phyloP scores from a whole-genome alignment of 2,113 vertebrate species.

The Xenopus laevis region DNA sequence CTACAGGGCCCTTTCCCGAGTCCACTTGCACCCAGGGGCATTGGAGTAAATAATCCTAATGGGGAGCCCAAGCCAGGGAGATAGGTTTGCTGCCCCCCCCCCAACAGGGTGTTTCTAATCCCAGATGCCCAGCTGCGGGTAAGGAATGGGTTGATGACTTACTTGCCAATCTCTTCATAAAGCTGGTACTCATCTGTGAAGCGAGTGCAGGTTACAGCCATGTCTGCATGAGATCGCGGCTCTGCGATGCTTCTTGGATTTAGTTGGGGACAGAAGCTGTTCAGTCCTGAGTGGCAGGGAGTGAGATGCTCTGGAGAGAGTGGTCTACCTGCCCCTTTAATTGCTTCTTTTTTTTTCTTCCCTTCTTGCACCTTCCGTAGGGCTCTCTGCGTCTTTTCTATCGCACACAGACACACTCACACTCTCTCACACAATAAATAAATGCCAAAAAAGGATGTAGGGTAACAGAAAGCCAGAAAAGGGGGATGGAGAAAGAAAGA shows the following conservation, averaged over 20 bases:
- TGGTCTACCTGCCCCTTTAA: slow-evolving; percentile 25
- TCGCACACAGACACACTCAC: neutral
- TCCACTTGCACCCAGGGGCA: neutral
- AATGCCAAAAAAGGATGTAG: slow-evolving; percentile 32
- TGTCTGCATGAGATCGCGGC: slow-evolving; percentile 73
- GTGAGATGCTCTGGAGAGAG: neutral
- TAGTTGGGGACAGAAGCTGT: slow-evolving; percentile 33
- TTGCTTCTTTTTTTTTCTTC: slow-evolving; percentile 2
- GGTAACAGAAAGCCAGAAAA: slow-evolving; percentile 16
- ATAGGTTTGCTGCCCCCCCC: slow-evolving; percentile 8
- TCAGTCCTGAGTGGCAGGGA: slow-evolving; percentile 26
- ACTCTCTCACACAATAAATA: slow-evolving; percentile 4
- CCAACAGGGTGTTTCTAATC: slow-evolving; percentile 6
- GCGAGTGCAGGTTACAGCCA: slow-evolving; percentile 83
- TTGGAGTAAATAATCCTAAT: too few species aligned
- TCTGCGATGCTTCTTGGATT: slow-evolving; percentile 47
- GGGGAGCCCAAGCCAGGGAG: neutral
- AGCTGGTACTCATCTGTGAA: slow-evolving; percentile 93
- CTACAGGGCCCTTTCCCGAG: slow-evolving; percentile 11
- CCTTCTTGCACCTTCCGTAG: slow-evolving; percentile 31
- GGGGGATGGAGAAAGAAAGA: slow-evolving; percentile 17
- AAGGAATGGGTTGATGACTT: slow-evolving; percentile 58
- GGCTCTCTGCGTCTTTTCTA: slow-evolving; percentile 38
- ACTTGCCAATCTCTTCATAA: slow-evolving; percentile 95
- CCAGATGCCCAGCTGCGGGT: slow-evolving; percentile 18